Conservation (phyloP, 2,888 invertebrate species). For the Cactoblastis cactorum region DNA sequence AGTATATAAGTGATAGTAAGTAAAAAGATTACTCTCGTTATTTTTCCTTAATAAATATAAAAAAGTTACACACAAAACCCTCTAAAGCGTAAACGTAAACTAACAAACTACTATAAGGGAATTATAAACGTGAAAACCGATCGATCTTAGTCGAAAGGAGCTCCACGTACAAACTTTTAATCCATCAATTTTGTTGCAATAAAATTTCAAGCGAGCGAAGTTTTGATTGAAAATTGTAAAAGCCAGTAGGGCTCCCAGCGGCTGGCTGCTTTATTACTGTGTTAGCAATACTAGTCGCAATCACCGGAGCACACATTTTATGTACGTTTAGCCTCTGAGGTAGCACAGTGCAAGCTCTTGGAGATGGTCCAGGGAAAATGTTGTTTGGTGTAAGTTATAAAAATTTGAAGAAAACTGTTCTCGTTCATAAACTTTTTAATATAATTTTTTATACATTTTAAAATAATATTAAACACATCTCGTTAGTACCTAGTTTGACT, state of each 20-base stretch:
- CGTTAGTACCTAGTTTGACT: too few relatives aligned
- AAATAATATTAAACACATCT: too few relatives aligned
- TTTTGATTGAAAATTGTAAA: constrained; percentile 12
- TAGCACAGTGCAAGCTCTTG: constrained; percentile 53
- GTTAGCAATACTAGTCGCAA: constrained; percentile 44
- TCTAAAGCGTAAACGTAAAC: too few relatives aligned
- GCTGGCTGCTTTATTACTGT: constrained; percentile 20
- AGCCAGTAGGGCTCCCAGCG: not conserved
- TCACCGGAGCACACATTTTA: constrained; percentile 68
- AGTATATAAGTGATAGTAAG: too few relatives aligned
- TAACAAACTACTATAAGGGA: not conserved
- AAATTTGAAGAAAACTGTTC: not conserved
- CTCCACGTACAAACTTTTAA: constrained; percentile 10
- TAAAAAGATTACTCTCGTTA: too few relatives aligned
- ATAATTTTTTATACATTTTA: not conserved
- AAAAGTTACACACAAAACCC: too few relatives aligned
- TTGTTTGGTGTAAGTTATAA: constrained; percentile 28
- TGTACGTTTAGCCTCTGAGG: constrained; percentile 61
- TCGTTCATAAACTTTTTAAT: not conserved
- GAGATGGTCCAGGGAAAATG: constrained; percentile 52
- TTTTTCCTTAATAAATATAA: too few relatives aligned
- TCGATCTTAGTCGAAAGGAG: constrained; percentile 1
- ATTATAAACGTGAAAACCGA: constrained; percentile 4
- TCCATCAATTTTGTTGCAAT: constrained; percentile 9
- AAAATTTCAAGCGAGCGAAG: constrained; percentile 5